phyloP scores from a whole-genome alignment of 2,888 invertebrate species.

The Microplitis deprimator region DNA sequence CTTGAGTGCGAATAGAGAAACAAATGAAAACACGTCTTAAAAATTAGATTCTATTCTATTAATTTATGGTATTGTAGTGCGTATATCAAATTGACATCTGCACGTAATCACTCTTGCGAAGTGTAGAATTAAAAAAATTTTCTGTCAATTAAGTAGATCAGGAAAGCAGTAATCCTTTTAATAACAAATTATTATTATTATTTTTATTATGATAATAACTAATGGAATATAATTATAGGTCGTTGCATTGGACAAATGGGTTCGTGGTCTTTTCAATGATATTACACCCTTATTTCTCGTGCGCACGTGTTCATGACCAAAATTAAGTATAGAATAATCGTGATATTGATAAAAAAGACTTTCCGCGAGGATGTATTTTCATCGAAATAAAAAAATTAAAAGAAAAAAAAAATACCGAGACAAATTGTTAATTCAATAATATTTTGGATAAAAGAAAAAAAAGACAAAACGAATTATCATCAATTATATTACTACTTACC shows the following conservation, averaged over 20 bases:
- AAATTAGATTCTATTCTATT: no score
- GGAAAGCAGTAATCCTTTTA: no score
- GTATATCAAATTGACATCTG: no score
- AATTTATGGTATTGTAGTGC: no score
- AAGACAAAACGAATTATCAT: neutral
- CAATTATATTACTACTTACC: neutral
- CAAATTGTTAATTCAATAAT: conserved; percentile 44
- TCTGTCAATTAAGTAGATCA: no score
- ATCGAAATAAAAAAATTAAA: conserved; percentile 41
- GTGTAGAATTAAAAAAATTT: neutral
- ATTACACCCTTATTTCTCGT: conserved; percentile 46
- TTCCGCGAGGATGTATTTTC: conserved; percentile 51
- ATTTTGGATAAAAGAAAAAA: conserved; percentile 23
- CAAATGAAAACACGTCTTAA: no score
- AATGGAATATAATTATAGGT: conserved; percentile 68
- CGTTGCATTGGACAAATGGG: conserved; percentile 90
- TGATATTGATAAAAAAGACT: conserved; percentile 50
- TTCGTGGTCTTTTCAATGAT: conserved; percentile 80
- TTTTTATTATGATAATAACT: neutral
- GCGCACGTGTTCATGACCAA: conserved; percentile 44
- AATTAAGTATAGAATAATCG: conserved; percentile 45
- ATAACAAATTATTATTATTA: neutral
- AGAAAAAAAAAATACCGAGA: conserved; percentile 21
- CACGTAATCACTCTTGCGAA: no score
- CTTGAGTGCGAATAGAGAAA: no score